These are phyloP conservation scores for Illadopsis cleaveri DNA, from an alignment of 2,113 vertebrate species.

Conservation along the genomic window DNA sequence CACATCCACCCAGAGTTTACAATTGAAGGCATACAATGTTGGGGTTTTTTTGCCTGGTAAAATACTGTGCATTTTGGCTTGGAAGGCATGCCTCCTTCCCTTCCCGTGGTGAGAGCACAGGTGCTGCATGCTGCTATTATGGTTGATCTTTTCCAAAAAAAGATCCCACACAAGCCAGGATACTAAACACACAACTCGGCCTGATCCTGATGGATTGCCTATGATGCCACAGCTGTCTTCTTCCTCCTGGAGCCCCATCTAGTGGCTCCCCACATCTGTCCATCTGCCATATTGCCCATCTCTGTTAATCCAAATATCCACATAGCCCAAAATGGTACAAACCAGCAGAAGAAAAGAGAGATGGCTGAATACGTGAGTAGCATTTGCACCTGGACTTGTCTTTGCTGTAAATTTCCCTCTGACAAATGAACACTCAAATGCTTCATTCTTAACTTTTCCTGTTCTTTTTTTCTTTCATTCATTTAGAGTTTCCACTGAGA, in stretches of 20 bases:
- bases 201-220: background rate
- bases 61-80: constrained; percentile 29
- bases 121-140: constrained; percentile 19
- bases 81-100: background rate
- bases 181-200: background rate
- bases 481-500: background rate
- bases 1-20: constrained; percentile 28
- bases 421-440: background rate
- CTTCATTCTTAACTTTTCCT: background rate
- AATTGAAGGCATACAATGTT: constrained; percentile 14
- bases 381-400: background rate
- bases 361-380: background rate
- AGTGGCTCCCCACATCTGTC: background rate
- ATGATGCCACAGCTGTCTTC: background rate
- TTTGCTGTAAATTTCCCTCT: background rate
- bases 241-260: constrained; percentile 30
- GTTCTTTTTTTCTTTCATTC: background rate
- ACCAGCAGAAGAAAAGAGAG: background rate
- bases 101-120: background rate
- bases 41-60: constrained; percentile 20
- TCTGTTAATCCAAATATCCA: background rate
- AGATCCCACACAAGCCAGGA: background rate
- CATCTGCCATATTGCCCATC: rapidly evolving
- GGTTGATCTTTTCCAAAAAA: constrained; percentile 12
- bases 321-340: background rate